phyloP scores from a whole-genome alignment of 2,113 vertebrate species.

The Apodemus sylvaticus region DNA sequence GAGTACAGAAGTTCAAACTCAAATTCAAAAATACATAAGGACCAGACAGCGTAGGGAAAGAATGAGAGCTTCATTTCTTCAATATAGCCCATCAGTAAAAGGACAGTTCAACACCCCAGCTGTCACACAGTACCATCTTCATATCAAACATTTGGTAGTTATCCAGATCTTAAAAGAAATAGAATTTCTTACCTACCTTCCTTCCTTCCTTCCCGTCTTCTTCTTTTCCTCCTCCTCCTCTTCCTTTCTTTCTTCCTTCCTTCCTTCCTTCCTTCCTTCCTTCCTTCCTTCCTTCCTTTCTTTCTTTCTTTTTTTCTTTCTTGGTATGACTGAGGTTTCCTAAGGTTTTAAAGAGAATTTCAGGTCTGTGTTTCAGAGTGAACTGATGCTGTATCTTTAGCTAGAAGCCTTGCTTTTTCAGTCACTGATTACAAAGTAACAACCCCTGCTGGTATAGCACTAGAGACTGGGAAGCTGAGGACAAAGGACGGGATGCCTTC shows the following conservation, averaged over 20 bases:
- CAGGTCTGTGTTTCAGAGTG: not conserved
- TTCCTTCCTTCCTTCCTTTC: too few species aligned
- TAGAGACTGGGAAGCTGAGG: too few species aligned
- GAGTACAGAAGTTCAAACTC: not conserved
- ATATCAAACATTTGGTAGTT: not conserved
- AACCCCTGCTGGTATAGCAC: not conserved
- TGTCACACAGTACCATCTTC: not conserved
- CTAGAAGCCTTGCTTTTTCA: not conserved
- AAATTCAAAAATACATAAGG: not conserved
- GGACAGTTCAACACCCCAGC: not conserved
- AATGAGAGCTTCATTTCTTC: not conserved
- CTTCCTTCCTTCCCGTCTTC: too few species aligned
- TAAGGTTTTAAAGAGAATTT: not conserved
- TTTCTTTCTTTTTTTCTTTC: too few species aligned
- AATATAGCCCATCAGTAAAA: not conserved
- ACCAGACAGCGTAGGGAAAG: not conserved
- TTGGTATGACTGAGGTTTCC: not conserved
- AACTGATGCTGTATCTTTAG: not conserved
- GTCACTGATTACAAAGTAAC: not conserved
- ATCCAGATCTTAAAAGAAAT: not conserved
- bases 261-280: too few species aligned
- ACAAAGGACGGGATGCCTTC: not conserved
- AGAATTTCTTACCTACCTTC: not conserved
- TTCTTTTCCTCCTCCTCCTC: too few species aligned
- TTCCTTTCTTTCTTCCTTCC: too few species aligned